Conservation (phyloP, 2,113 vertebrate genomes). For the Synodontis membranacea region DNA sequence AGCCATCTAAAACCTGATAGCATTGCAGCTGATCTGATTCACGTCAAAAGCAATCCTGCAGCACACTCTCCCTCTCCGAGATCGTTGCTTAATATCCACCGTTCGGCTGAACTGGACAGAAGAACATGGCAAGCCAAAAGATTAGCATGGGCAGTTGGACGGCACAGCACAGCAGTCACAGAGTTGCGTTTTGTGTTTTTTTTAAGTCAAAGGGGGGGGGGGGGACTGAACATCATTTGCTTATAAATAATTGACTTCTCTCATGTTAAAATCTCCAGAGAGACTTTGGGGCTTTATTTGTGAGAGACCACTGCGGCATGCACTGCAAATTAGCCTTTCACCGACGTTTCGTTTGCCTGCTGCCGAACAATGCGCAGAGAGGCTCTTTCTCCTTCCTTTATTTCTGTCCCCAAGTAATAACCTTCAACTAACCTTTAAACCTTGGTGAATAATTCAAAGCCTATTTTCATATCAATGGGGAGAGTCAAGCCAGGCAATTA, state of each 20-base stretch:
- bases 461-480: slow-evolving; percentile 95
- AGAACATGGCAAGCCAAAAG: slow-evolving; percentile 57
- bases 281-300: slow-evolving; percentile 77
- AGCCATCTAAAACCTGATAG: slow-evolving; percentile 66
- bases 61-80: slow-evolving; percentile 63
- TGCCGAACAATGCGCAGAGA: slow-evolving; percentile 66
- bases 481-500: slow-evolving; percentile 95
- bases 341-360: slow-evolving; percentile 79
- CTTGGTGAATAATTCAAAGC: slow-evolving; percentile 88
- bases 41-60: slow-evolving; percentile 60
- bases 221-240: slow-evolving; percentile 78
- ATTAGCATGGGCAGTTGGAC: slow-evolving; percentile 46
- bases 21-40: slow-evolving; percentile 65
- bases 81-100: slow-evolving; percentile 62
- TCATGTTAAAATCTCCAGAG: slow-evolving; percentile 82
- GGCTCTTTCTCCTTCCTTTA: slow-evolving; percentile 62
- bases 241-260: slow-evolving; percentile 90
- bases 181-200: slow-evolving; percentile 64
- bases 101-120: slow-evolving; percentile 54
- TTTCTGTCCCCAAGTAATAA: slow-evolving; percentile 82
- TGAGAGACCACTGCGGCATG: slow-evolving; percentile 75
- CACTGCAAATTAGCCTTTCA: slow-evolving; percentile 85
- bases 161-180: slow-evolving; percentile 60
- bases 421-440: slow-evolving; percentile 98
- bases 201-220: neutral